A percentile compares a stretch with the other conserved stretches of the same genome.
phyloP scores from a whole-genome alignment of 2,113 vertebrate species.

The Phalacrocorax aristotelis region DNA sequence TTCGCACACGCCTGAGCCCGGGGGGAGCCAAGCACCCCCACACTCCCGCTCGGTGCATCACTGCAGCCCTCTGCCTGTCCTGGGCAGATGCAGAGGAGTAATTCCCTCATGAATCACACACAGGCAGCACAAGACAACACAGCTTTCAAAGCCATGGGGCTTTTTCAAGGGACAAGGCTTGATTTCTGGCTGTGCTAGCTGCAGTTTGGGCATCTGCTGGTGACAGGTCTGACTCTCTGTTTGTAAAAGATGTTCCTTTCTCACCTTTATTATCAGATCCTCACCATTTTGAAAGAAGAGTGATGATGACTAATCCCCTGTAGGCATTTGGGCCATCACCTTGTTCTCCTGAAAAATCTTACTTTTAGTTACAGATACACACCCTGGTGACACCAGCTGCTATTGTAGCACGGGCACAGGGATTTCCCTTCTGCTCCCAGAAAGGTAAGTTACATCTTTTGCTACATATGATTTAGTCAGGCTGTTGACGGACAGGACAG shows the following conservation, averaged over 20 bases:
- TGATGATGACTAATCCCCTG: background rate
- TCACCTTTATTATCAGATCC: background rate
- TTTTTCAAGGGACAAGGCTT: background rate
- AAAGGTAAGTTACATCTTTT: background rate
- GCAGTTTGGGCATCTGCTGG: background rate
- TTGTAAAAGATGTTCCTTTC: background rate
- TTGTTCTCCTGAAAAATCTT: background rate
- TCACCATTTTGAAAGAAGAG: background rate
- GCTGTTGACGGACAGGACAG: background rate
- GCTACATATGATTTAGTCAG: background rate
- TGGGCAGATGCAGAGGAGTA: background rate
- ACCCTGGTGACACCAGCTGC: fast-evolving
- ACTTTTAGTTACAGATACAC: background rate
- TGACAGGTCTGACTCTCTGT: background rate
- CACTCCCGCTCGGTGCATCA: fast-evolving
- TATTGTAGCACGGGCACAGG: background rate
- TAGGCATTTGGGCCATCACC: background rate
- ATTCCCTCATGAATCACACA: background rate
- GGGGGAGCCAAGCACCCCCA: fast-evolving
- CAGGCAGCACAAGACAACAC: background rate
- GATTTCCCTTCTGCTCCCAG: background rate
- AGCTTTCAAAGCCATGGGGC: background rate
- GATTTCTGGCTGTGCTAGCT: background rate
- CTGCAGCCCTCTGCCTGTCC: background rate
- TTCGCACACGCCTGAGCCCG: fast-evolving